Evolutionary conservation across 2,797 vertebrate species (phyloP), one percentile per base, ranked within the genome.

Genomic region (Centroberyx gerrardi): DNA sequence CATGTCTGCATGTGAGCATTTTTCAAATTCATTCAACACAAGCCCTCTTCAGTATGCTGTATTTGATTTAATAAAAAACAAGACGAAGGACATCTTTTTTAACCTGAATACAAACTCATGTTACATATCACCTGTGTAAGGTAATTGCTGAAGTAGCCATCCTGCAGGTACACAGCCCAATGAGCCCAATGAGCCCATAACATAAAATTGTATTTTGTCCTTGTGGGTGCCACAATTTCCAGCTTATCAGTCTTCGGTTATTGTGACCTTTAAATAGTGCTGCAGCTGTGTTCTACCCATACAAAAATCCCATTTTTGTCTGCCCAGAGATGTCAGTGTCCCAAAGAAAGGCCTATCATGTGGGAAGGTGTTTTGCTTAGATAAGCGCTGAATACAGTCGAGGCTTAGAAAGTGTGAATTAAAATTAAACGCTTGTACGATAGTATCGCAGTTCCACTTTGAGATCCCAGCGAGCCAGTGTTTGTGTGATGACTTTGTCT

Each of bases 321-420:
- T 71, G 72, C 74, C 77, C 74, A 80, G 84, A 84, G 91, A 93
- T 91, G 90, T 86, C 82, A 74, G 29, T 70, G 81, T 92, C 89
- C 92, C 84, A 85, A 84, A 91, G 88, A 92, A 91, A 70, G 81
- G 87, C 72, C 85, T 81, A 85, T 88, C 87, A 80, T 77, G 76
- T 76, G 83, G 65, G 91, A 95, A 95, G 93, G 94, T 96, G 95
- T 94, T 95, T 92, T 87, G 85, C 90, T 91, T 85, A 90, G 95
- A 96, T 96, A 96, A 95, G 92, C 90, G 64, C 55, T 79, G 75
- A 72, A 81, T 89, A 89, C 72, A 84, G 82, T 81, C 59, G 59
- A 78, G 83, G 58, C 78, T 69, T 53, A 73, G 74, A 14, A 83
- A 82, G 68, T 58, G 72, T 78, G 86, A 89, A 92, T 87, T 66